Evolutionary conservation across 2,888 invertebrate species (phyloP).

Genomic region (Pyrgus malvae): DNA sequence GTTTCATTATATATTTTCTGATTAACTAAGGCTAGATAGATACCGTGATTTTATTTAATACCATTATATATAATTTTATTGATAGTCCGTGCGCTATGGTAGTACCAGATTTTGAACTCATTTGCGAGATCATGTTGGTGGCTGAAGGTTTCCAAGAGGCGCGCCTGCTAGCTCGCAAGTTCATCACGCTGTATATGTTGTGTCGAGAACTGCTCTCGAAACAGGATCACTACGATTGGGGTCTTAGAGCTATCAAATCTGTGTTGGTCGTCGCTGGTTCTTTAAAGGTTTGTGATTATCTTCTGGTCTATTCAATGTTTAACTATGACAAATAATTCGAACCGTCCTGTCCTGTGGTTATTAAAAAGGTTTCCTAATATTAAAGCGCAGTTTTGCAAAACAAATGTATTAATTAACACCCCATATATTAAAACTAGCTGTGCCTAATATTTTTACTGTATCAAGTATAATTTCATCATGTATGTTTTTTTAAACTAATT

Average conservation of each 20-base stretch:
- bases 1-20: too few species aligned
- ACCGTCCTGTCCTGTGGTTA: too few species aligned
- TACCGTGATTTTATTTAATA: too few species aligned
- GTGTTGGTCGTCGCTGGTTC: slow-evolving; percentile 97
- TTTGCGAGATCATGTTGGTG: slow-evolving; percentile 98
- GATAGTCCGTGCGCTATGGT: slow-evolving; percentile 97
- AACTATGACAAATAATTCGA: too few species aligned
- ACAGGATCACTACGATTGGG: slow-evolving; percentile 99
- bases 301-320: slow-evolving; percentile 36
- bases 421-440: too few species aligned
- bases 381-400: too few species aligned
- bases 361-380: too few species aligned
- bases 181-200: slow-evolving; percentile 95
- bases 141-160: slow-evolving; percentile 98
- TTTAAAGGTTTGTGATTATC: slow-evolving; percentile 83
- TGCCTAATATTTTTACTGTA: too few species aligned
- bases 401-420: too few species aligned
- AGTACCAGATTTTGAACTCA: slow-evolving; percentile 97
- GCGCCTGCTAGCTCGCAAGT: slow-evolving; percentile 93
- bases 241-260: slow-evolving; percentile 96
- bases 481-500: too few species aligned
- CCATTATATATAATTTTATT: slow-evolving; percentile 5
- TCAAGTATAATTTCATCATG: too few species aligned
- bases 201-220: slow-evolving; percentile 95
- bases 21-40: too few species aligned